A percentile compares a stretch with the other conserved stretches of the same genome.
Evolutionary conservation across 2,888 invertebrate species (phyloP).

Genomic region (Pseudococcus viburni): DNA sequence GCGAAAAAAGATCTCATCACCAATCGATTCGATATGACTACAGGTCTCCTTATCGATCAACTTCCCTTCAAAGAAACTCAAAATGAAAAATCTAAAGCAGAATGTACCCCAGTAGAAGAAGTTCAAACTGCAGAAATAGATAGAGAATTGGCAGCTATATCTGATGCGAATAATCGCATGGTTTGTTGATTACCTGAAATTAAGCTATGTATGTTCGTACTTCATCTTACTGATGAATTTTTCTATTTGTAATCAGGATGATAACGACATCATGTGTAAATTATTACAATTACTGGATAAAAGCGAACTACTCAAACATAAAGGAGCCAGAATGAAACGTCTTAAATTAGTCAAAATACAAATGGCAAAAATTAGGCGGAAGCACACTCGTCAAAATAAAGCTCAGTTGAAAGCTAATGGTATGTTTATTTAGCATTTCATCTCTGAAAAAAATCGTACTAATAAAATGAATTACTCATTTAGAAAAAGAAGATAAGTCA

Average conservation of each 20-base stretch:
- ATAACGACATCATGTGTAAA: constrained; percentile 72
- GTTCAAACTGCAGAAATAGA: constrained; percentile 74
- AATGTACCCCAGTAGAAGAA: constrained; percentile 72
- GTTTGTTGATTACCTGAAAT: not conserved
- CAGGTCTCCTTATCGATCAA: constrained; percentile 64
- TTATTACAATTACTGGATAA: constrained; percentile 78
- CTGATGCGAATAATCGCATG: constrained; percentile 68
- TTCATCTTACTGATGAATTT: not conserved
- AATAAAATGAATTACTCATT: not conserved
- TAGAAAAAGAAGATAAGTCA: constrained; percentile 59
- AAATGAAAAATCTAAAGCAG: constrained; percentile 41
- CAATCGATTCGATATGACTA: constrained; percentile 72
- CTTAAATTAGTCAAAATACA: constrained; percentile 76
- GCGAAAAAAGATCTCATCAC: constrained; percentile 82
- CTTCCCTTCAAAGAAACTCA: constrained; percentile 9
- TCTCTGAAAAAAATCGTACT: not conserved
- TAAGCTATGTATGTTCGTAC: not conserved
- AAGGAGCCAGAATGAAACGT: constrained; percentile 75
- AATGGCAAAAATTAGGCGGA: constrained; percentile 73
- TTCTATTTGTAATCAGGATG: constrained; percentile 65
- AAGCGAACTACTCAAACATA: constrained; percentile 76
- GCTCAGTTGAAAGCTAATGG: not conserved
- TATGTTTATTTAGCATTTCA: not conserved
- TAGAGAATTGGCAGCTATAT: constrained; percentile 73
- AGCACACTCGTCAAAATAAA: constrained; percentile 62